Percentiles rank a stretch among this genome's conserved stretches.
phyloP scores from a whole-genome alignment of 2,888 invertebrate genomes.

The Chironomus riparius region DNA sequence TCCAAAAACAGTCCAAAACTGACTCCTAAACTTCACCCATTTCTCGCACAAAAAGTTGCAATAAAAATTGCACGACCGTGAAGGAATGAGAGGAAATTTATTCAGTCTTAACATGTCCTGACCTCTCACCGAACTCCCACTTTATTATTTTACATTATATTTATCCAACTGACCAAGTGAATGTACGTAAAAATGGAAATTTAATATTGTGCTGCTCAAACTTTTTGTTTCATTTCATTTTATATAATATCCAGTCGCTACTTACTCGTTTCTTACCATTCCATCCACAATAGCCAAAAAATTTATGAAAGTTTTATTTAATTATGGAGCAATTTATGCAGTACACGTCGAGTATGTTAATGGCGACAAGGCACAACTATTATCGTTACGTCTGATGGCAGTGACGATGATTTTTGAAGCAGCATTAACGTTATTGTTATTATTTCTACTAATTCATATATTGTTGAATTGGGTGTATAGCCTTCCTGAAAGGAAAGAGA shows the following conservation, averaged over 20 bases:
- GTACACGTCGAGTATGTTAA: not conserved
- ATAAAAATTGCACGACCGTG: not conserved
- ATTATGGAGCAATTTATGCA: not conserved
- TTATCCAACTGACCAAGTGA: not conserved
- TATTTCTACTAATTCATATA: not conserved
- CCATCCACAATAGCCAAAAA: not conserved
- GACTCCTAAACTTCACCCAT: too few relatives aligned
- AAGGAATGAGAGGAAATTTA: not conserved
- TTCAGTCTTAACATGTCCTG: not conserved
- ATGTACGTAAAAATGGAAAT: constrained; percentile 15
- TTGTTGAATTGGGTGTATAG: not conserved
- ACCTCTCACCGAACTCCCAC: not conserved
- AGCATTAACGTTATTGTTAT: not conserved
- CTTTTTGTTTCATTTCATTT: not conserved
- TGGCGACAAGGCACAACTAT: constrained; percentile 8
- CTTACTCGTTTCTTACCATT: too few relatives aligned
- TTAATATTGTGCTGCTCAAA: constrained; percentile 1
- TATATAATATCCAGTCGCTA: too few relatives aligned
- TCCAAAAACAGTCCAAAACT: too few relatives aligned
- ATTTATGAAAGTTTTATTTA: constrained; percentile 6
- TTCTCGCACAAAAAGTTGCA: not conserved
- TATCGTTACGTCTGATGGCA: not conserved
- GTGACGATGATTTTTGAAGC: not conserved
- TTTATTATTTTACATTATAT: not conserved
- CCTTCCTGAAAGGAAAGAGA: not conserved